Evolutionary conservation across 2,888 invertebrate species (phyloP).

Genomic region (Colostygia pectinataria): DNA sequence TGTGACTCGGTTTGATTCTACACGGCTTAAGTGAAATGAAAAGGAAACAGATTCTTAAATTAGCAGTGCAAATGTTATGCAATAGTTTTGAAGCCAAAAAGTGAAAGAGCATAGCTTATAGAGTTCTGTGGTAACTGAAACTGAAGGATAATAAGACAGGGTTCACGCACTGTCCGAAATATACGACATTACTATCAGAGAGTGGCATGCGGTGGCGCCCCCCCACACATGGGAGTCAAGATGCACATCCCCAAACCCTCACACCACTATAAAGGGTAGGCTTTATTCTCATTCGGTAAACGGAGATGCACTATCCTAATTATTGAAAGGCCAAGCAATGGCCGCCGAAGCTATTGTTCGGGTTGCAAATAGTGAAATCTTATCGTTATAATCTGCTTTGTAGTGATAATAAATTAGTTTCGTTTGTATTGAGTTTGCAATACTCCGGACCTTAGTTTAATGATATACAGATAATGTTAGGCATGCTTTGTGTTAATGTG

Average conservation of each 20-base stretch:
- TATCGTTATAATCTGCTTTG: conserved; percentile 32
- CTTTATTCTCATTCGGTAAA: conserved; percentile 78
- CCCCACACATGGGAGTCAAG: conserved; percentile 56
- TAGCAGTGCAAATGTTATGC: too few species aligned
- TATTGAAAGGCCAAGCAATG: conserved; percentile 69
- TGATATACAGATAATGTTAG: conserved; percentile 22
- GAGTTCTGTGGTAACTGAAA: conserved; percentile 1
- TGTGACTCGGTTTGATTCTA: too few species aligned
- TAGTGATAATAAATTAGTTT: conserved; percentile 35
- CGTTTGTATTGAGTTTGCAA: conserved; percentile 27
- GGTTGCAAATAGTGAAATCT: conserved; percentile 30
- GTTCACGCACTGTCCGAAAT: conserved; percentile 62
- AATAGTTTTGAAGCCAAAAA: too few species aligned
- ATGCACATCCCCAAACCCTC: conserved; percentile 56
- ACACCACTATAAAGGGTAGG: conserved; percentile 70
- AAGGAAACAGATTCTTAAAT: too few species aligned
- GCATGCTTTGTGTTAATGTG: conserved; percentile 19
- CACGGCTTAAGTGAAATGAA: too few species aligned
- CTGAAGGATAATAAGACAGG: conserved; percentile 61
- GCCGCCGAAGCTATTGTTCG: conserved; percentile 55
- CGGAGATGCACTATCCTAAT: conserved; percentile 86
- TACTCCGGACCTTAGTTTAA: conserved; percentile 31
- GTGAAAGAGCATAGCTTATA: neutral
- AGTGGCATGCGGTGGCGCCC: conserved; percentile 58
- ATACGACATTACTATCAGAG: conserved; percentile 69